Evolutionary conservation across 2,888 invertebrate species (phyloP).

Genomic region (Drosophila quinaria): DNA sequence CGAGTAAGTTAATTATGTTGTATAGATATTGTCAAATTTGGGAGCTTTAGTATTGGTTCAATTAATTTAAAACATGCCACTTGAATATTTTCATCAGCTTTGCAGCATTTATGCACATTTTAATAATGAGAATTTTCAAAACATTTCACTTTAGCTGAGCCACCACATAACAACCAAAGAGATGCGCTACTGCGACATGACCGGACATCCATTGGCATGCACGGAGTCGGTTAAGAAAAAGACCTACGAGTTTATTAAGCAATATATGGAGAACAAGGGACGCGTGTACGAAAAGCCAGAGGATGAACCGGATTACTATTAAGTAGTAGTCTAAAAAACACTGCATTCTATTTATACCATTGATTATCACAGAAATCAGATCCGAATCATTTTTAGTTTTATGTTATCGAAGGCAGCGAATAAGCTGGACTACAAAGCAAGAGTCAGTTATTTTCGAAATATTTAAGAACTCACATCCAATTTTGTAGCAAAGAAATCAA

Average conservation of each 20-base stretch:
- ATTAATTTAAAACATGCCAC: too few species aligned
- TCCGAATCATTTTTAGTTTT: background rate
- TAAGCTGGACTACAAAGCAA: background rate
- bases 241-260: slow-evolving; percentile 96
- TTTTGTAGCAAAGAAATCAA: slow-evolving; percentile 8
- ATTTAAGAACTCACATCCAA: background rate
- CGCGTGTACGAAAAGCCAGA: slow-evolving; percentile 86
- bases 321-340: background rate
- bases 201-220: slow-evolving; percentile 54
- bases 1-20: slow-evolving; percentile 37
- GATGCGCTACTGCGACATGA: slow-evolving; percentile 62
- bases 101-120: too few species aligned
- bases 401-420: background rate
- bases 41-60: too few species aligned
- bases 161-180: slow-evolving; percentile 68
- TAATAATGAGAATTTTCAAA: background rate
- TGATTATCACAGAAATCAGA: background rate
- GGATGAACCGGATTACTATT: slow-evolving; percentile 31
- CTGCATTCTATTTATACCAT: background rate
- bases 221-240: slow-evolving; percentile 92
- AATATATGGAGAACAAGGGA: slow-evolving; percentile 98
- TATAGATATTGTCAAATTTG: too few species aligned
- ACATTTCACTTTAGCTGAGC: slow-evolving; percentile 46
- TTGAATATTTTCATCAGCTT: too few species aligned
- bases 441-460: background rate